These are phyloP conservation scores for Drosophila silvestris DNA, from an alignment of 2,888 invertebrate genomes.

Conservation along the genomic window DNA sequence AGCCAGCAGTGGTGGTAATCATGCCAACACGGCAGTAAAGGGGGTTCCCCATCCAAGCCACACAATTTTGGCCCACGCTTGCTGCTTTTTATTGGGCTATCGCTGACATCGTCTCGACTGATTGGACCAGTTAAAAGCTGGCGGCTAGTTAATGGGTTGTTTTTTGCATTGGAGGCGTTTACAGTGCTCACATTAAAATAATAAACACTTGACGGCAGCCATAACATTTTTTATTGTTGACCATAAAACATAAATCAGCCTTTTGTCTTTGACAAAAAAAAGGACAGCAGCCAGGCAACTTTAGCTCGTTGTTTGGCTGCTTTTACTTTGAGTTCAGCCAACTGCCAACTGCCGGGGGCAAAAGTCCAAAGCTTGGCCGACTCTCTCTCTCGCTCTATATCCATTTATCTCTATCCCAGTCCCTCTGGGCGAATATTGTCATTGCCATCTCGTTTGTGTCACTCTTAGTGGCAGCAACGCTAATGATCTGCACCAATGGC, in stretches of 20 bases:
- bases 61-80: constrained; percentile 31
- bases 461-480: constrained; percentile 52
- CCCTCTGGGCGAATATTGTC: constrained; percentile 39
- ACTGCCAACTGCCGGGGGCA: constrained; percentile 41
- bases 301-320: constrained; percentile 8
- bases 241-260: constrained; percentile 72
- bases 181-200: constrained; percentile 64
- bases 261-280: constrained; percentile 30
- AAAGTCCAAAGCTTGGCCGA: constrained; percentile 36
- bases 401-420: not conserved
- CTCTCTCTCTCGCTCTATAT: not conserved
- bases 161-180: constrained; percentile 32
- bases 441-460: constrained; percentile 55
- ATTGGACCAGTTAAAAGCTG: constrained; percentile 53
- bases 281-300: not conserved
- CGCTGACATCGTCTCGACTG: constrained; percentile 25
- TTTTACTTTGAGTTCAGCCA: constrained; percentile 18
- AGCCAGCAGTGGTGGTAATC: not conserved
- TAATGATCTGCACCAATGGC: constrained; percentile 75
- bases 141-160: constrained; percentile 26
- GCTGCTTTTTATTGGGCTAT: constrained; percentile 45
- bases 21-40: not conserved
- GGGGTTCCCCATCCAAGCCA: constrained; percentile 7
- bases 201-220: constrained; percentile 70
- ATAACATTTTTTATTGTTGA: constrained; percentile 34